Base-by-base conservation (phyloP, 2,113 vertebrate genomes). In the Phyllostomus hastatus region DNA sequence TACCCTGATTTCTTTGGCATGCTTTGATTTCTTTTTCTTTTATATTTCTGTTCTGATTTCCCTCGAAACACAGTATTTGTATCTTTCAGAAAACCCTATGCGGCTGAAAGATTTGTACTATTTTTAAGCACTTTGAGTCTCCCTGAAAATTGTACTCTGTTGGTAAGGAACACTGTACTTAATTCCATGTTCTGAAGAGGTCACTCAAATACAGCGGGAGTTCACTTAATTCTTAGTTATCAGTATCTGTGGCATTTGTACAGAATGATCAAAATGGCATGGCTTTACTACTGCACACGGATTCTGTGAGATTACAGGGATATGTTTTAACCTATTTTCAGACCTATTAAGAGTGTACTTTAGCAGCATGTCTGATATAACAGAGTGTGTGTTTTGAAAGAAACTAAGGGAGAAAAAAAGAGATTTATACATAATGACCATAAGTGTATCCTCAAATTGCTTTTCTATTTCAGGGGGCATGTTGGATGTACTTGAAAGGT, bases 401-500 rank as follows among this genome's bases (percentile, higher is more conserved):
- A 97, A 91, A 48, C 80, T 78, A 33, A 95, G 26, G 48, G 88
- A 95, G 87, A 87, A 90, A 64, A 93, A 94, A 94, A 95, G 57
- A 97, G 54, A n/a, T 79, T 97, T 95, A 89, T 24, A 69, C 50
- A 48, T 96, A 96, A 97, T 97, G 93, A 95, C 46, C 93, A 12
- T 70, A 80, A 88, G 66, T 87, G 97, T 84, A 59, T 97, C 94
- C 95, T 97, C 24, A 41, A 92, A 90, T 97, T 96, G 75, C 95
- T 97, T 97, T 98, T 97, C 94, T 97, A 78, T 95, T 96, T 96
- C 95, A 70, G 82, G 54, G 81, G 52, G 14, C 76, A 97, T 67
- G 75, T 57, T 85, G 43, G 86, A 95, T 83, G 73, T 22, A 83
- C 92, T 97, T 97, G 94, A 98, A 97, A 98, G 96, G 94, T 91